These are phyloP conservation scores for Rhynchonycteris naso DNA, from an alignment of 2,797 vertebrate species.

Conservation along the genomic window DNA sequence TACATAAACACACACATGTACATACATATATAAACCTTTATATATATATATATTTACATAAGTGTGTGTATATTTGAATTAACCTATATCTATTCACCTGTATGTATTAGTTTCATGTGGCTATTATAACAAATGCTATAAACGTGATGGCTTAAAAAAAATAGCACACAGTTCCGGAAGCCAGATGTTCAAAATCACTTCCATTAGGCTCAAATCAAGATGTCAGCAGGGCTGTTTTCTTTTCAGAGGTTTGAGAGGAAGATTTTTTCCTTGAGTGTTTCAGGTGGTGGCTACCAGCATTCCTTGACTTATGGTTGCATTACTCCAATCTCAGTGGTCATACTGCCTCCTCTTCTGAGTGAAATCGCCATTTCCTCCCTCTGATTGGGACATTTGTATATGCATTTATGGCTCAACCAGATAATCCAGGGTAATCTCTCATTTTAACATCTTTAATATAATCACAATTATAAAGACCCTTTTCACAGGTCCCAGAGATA, in stretches of 20 bases:
- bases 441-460: neutral
- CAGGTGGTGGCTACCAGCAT: neutral
- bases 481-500: neutral
- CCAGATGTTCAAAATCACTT: neutral
- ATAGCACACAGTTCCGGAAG: neutral
- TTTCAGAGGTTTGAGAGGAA: neutral
- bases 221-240: fast-evolving
- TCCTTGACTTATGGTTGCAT: neutral
- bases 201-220: neutral
- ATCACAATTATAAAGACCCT: neutral
- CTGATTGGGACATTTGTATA: neutral
- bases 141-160: neutral
- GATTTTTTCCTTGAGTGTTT: neutral
- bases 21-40: neutral
- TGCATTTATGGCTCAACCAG: neutral
- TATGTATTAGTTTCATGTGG: neutral
- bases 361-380: neutral
- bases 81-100: neutral
- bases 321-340: neutral
- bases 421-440: neutral
- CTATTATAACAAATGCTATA: neutral
- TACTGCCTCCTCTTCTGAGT: neutral
- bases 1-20: neutral
- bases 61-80: neutral
- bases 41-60: neutral